Conservation (phyloP, 2,888 invertebrate genomes). For the Muscina levida region DNA sequence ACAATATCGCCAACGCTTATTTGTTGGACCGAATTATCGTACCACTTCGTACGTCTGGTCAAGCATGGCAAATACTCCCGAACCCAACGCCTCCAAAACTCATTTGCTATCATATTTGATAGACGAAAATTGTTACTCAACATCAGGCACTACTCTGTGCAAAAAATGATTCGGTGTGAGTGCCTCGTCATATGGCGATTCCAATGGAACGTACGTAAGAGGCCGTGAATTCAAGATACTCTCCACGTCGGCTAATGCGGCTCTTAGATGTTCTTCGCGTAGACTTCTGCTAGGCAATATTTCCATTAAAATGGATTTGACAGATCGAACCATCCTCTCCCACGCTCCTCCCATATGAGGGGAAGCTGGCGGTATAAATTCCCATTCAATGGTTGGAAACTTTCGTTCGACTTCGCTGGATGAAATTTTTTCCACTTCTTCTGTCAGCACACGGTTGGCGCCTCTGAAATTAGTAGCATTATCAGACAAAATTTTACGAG, state of each 20-base stretch:
- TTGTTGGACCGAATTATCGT: constrained; percentile 20
- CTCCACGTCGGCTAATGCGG: constrained; percentile 29
- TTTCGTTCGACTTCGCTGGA: constrained; percentile 15
- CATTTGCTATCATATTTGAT: constrained; percentile 48
- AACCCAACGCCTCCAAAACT: constrained; percentile 58
- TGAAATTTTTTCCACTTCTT: constrained; percentile 41
- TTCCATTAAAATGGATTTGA: constrained; percentile 45
- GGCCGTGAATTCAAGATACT: constrained; percentile 44
- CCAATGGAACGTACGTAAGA: neutral
- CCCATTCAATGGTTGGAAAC: constrained; percentile 2
- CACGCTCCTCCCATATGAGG: constrained; percentile 61
- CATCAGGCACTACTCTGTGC: neutral
- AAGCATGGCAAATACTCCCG: constrained; percentile 53
- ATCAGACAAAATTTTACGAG: constrained; percentile 45
- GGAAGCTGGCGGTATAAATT: constrained; percentile 47
- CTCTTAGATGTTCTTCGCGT: constrained; percentile 29
- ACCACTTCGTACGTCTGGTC: constrained; percentile 52
- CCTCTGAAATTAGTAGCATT: constrained; percentile 63
- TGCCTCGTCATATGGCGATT: neutral
- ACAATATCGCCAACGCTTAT: constrained; percentile 48
- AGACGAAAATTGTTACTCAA: constrained; percentile 16
- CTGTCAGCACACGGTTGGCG: constrained; percentile 30
- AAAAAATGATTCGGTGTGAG: neutral
- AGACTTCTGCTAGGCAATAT: neutral
- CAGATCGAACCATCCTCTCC: constrained; percentile 45